phyloP scores from a whole-genome alignment of 2,888 invertebrate genomes.

The Volucella inflata region DNA sequence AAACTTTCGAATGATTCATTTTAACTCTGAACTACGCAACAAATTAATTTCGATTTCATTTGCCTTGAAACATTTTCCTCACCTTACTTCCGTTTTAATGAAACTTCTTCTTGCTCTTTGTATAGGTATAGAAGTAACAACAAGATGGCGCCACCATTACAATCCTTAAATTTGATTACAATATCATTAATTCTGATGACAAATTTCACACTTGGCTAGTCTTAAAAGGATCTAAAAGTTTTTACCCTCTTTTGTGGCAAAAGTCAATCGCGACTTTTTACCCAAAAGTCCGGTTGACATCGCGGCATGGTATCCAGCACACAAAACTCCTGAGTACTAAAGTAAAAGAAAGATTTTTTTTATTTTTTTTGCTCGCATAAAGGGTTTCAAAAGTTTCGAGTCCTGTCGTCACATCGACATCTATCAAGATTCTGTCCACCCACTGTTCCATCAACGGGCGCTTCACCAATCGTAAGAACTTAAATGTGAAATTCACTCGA shows the following conservation, averaged over 20 bases:
- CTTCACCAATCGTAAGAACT: background rate
- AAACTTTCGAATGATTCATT: constrained; percentile 9
- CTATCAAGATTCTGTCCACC: constrained; percentile 8
- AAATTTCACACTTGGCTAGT: constrained; percentile 49
- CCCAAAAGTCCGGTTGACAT: too few relatives aligned
- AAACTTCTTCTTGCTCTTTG: background rate
- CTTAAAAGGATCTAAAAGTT: constrained; percentile 25
- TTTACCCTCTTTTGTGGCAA: background rate
- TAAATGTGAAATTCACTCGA: constrained; percentile 3
- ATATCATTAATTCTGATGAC: constrained; percentile 36
- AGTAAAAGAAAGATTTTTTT: background rate
- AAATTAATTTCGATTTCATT: constrained; percentile 13
- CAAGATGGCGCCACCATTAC: background rate
- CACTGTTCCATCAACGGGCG: too few relatives aligned
- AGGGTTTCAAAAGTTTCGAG: constrained; percentile 36
- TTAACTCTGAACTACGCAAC: background rate
- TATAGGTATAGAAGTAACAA: too few relatives aligned
- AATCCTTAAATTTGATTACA: constrained; percentile 5
- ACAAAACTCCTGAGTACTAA: background rate
- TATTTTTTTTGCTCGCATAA: background rate
- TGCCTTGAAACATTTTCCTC: background rate
- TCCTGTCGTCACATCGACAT: constrained; percentile 18
- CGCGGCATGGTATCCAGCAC: too few relatives aligned
- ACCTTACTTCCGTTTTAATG: background rate
- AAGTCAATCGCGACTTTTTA: constrained; percentile 1